A percentile compares a stretch with the other conserved stretches of the same genome.
Evolutionary conservation across 1,140 invertebrate species (phyloP).

Genomic region (Drosophila ananassae): DNA sequence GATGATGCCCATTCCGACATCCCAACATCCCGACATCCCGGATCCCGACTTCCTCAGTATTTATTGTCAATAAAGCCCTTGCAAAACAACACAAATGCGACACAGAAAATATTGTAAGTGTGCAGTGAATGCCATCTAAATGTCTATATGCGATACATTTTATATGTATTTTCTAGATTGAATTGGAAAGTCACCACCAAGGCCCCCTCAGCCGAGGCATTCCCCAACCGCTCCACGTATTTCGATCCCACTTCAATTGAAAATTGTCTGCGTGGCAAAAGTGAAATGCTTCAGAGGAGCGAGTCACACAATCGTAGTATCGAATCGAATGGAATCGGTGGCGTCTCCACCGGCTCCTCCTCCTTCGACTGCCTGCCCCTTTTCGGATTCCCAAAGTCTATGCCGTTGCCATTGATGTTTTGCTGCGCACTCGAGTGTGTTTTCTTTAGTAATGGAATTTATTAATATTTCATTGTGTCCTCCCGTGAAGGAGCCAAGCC

Average conservation of each 20-base stretch:
- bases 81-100: slow-evolving; percentile 44
- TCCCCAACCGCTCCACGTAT: slow-evolving; percentile 20
- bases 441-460: slow-evolving; percentile 82
- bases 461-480: slow-evolving; percentile 82
- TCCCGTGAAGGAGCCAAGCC: slow-evolving; percentile 17
- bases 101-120: slow-evolving; percentile 65
- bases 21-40: too few relatives aligned
- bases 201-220: neutral
- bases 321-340: slow-evolving; percentile 30
- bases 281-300: slow-evolving; percentile 37
- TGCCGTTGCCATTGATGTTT: slow-evolving; percentile 71
- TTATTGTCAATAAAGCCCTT: slow-evolving; percentile 51
- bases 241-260: slow-evolving; percentile 69
- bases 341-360: slow-evolving; percentile 9
- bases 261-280: slow-evolving; percentile 74
- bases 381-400: slow-evolving; percentile 19
- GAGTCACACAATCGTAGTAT: slow-evolving; percentile 35
- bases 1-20: neutral
- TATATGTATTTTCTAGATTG: slow-evolving; percentile 65
- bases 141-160: slow-evolving; percentile 57
- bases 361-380: slow-evolving; percentile 1
- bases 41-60: slow-evolving; percentile 22
- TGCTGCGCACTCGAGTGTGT: slow-evolving; percentile 79
- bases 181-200: slow-evolving; percentile 53
- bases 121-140: slow-evolving; percentile 56